Evolutionary conservation across 2,797 vertebrate species (phyloP).

Genomic region (Diceros bicornis): DNA sequence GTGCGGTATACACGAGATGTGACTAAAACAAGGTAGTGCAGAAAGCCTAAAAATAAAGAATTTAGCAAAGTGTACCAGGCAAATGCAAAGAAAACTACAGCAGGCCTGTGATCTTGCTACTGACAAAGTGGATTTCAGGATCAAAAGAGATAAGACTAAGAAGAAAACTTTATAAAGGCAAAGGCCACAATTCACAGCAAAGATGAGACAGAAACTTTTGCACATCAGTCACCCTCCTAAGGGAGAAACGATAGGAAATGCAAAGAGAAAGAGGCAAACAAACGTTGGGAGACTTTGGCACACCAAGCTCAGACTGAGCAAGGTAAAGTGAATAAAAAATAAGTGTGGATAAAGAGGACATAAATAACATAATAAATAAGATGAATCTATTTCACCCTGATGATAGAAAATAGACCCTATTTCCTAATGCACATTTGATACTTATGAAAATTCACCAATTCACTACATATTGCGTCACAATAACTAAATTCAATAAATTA

Average conservation of each 20-base stretch:
- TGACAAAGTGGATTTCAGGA: not conserved
- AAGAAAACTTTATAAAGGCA: not conserved
- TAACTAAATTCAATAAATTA: not conserved
- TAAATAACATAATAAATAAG: not conserved
- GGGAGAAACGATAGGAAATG: not conserved
- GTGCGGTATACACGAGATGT: not conserved
- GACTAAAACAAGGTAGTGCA: not conserved
- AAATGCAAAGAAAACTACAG: not conserved
- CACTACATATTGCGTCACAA: not conserved
- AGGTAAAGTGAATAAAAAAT: not conserved
- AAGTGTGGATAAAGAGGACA: not conserved
- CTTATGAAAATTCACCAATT: constrained; percentile 34
- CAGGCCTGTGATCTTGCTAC: not conserved
- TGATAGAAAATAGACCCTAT: not conserved
- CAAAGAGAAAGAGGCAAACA: not conserved
- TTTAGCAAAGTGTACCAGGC: not conserved
- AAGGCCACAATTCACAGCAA: not conserved
- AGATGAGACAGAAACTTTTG: not conserved
- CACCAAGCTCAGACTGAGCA: not conserved
- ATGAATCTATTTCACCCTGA: not conserved
- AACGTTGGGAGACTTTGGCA: not conserved
- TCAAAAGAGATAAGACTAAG: not conserved
- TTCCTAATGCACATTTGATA: not conserved
- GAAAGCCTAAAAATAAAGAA: not conserved
- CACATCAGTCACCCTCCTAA: not conserved